phyloP scores from a whole-genome alignment of 2,797 vertebrate genomes.

The Sebastes steindachneri region DNA sequence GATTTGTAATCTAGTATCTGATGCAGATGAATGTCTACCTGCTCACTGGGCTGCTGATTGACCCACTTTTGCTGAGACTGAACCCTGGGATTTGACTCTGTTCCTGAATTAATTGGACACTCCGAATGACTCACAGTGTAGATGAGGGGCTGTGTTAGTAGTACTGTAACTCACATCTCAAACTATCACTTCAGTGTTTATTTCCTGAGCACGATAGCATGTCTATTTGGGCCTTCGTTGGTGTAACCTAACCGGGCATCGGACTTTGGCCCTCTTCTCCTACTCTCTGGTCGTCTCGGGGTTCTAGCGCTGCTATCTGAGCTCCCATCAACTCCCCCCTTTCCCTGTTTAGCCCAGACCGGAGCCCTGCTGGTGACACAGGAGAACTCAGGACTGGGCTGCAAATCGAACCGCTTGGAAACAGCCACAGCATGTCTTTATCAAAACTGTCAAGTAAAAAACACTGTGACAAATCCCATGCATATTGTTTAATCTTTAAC shows the following conservation, averaged over 20 bases:
- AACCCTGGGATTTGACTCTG: background rate
- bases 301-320: background rate
- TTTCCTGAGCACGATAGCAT: background rate
- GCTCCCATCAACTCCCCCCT: background rate
- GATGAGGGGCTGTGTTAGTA: too few species aligned
- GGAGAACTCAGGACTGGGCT: too few species aligned
- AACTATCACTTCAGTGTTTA: background rate
- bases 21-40: background rate
- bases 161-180: background rate
- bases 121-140: background rate
- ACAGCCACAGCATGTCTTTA: too few species aligned
- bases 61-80: background rate
- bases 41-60: background rate
- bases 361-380: too few species aligned
- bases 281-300: background rate
- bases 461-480: too few species aligned
- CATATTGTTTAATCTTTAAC: too few species aligned
- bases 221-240: constrained; percentile 6
- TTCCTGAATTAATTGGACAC: background rate
- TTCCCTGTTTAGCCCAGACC: background rate
- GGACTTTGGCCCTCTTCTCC: background rate
- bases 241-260: background rate
- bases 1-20: constrained; percentile 1
- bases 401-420: too few species aligned
- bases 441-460: too few species aligned